Base-by-base conservation (phyloP, 2,888 invertebrate genomes). In the Cephus sareptanus region DNA sequence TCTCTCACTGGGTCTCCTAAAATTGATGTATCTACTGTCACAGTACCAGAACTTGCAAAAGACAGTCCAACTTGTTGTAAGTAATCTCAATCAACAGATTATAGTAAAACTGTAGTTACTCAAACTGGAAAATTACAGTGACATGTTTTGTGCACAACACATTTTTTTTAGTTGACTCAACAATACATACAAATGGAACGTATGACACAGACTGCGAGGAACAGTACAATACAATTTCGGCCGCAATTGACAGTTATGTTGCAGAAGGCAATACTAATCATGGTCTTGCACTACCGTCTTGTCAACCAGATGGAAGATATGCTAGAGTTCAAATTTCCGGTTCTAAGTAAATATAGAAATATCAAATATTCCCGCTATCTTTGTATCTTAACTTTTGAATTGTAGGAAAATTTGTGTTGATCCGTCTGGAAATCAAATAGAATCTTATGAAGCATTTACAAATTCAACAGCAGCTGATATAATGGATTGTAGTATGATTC, bases 401-500 rank as follows among this genome's bases (percentile, higher is more conserved):
- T 92, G 77, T 84, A 94, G 94, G 73, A 93, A 92, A 90, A 93
- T 93, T 77, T 95, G 95, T 86, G 93, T 93, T 0, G 93, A 94
- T 84, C 93, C 94, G 68, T 90, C 92, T 37, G 94, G 94, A n/a
- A 86, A 88, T 0, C 91, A 91, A 81, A 93, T 95, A 79, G 93
- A 91, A 73, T 84, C 92, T 73, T 95, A 92, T 85, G 90, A 90
- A 84, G 93, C 93, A 0, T 77, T 84, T 4, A 92, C 92, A 13
- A 87, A 89, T 34, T 92, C 92, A 4, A 80, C 84, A 0, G 92
- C 90, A 69, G 93, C 92, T 13, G 81, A 90, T 0, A 81, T 87
- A 0, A 94, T 94, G 93, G 91, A 94, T 88, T 95, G 95, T 86
- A 94, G 95, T 95, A 91, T 94, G 94, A 93, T 78, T 75, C 12